phyloP scores from a whole-genome alignment of 2,113 vertebrate species.

The Cinclus cinclus region DNA sequence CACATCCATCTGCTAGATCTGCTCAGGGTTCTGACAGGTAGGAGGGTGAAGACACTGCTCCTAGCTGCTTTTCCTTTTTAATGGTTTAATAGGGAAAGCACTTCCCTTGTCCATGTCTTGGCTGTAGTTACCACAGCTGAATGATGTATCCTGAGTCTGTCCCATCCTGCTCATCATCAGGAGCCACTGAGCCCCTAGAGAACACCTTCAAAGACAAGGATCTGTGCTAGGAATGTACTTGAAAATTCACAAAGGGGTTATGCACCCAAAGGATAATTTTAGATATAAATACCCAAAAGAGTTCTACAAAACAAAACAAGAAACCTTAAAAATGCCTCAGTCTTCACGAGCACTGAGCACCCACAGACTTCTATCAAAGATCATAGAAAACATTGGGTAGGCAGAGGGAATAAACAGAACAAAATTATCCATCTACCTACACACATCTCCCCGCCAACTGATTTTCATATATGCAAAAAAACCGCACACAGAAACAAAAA shows the following conservation, averaged over 20 bases:
- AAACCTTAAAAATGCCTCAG: constrained; percentile 56
- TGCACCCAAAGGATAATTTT: neutral
- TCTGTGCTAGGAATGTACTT: neutral
- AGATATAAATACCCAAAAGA: neutral
- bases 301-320: constrained; percentile 27
- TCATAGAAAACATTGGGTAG: constrained; percentile 52
- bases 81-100: neutral
- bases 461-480: constrained; percentile 3
- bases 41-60: neutral
- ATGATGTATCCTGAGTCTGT: neutral
- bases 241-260: neutral
- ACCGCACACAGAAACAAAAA: neutral
- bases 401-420: constrained; percentile 52
- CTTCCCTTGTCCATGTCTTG: neutral
- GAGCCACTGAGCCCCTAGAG: neutral
- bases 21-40: neutral
- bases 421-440: constrained; percentile 27
- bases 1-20: neutral
- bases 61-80: neutral
- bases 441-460: neutral
- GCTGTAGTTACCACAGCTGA: neutral
- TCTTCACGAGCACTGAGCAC: constrained; percentile 60
- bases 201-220: neutral
- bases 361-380: constrained; percentile 60
- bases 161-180: neutral